Evolutionary conservation across 2,113 vertebrate species (phyloP), one percentile per base, ranked within the genome.

Genomic region (Sapajus apella): DNA sequence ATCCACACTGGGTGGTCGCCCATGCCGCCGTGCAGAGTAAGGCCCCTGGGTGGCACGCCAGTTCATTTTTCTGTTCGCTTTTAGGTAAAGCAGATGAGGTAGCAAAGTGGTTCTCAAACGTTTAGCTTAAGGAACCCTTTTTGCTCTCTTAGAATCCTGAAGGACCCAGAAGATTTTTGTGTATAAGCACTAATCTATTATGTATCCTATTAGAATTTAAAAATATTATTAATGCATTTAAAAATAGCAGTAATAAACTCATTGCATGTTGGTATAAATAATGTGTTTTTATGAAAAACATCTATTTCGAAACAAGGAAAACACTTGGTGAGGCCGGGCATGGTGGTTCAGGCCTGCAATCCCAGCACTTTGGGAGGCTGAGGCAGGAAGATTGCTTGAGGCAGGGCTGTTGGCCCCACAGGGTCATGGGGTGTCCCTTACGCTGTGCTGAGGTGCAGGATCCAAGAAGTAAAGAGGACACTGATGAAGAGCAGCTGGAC

Each of bases 1-100:
- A 4, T 32, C 27, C 50, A 7, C 1, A 4, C 9, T 23, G 30
- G 73, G 37, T 45, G 18, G 58, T 32, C 4, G 2, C 45, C 13
- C 20, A 6, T 37, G 13, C 16, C 23, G 5, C 32, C 0, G 0
- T 25, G 18, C 35, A 30, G 21, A 72, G 13, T 12, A 2, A 14
- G 35, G 30, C 8, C 35, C 81, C 12, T 3, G 14, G 11, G 43
- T 12, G 10, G 56, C 37, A 10, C 0, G 3, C 64, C 40, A 7
- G 20, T 21, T 45, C 61, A 14, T 40, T 35, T 43, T n/a, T 32
- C 43, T 12, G 35, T 30, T n/a, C 13, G 1, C 61, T 61, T 35
- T 66, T 17, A 32, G 8, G 16, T 9, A n/a, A 66, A 37, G 52
- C 9, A 9, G 80, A 13, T 6, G 13, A 35, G 21, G 30, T 37